These are phyloP conservation scores for Sceloporus undulatus DNA, from an alignment of 2,113 vertebrate genomes.

Conservation along the genomic window DNA sequence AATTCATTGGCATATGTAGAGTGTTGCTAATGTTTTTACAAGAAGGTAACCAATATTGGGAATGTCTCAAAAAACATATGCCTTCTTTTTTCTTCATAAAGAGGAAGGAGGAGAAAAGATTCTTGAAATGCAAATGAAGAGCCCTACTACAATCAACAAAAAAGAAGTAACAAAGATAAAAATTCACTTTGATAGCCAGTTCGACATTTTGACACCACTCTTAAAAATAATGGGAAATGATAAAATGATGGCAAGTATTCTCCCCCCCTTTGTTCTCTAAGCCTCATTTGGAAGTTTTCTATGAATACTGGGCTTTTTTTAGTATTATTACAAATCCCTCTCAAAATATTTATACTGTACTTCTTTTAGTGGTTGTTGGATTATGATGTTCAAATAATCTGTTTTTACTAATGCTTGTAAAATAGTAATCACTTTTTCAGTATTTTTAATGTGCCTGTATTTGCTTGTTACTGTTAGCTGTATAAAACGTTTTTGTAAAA, in stretches of 20 bases:
- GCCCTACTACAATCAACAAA: constrained; percentile 70
- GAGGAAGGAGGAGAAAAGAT: constrained; percentile 67
- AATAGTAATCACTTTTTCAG: background rate
- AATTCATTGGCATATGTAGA: background rate
- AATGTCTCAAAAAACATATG: background rate
- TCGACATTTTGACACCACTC: constrained; percentile 71
- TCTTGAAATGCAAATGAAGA: constrained; percentile 76
- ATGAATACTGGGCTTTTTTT: background rate
- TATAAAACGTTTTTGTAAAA: background rate
- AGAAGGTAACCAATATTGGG: background rate
- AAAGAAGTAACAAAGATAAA: constrained; percentile 77
- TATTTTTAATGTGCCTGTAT: background rate
- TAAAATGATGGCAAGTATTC: constrained; percentile 63
- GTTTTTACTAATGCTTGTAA: background rate
- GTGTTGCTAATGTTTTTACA: background rate
- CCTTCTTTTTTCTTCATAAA: constrained; percentile 24
- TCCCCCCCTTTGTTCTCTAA: background rate
- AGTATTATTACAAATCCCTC: background rate
- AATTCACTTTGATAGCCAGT: constrained; percentile 80
- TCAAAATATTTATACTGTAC: background rate
- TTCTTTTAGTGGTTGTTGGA: background rate
- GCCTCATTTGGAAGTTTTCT: background rate
- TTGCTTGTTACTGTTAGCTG: background rate
- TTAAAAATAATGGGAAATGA: constrained; percentile 77
- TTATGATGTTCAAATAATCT: background rate